Conservation (phyloP, 2,888 invertebrate species). For the Dilophus febrilis region DNA sequence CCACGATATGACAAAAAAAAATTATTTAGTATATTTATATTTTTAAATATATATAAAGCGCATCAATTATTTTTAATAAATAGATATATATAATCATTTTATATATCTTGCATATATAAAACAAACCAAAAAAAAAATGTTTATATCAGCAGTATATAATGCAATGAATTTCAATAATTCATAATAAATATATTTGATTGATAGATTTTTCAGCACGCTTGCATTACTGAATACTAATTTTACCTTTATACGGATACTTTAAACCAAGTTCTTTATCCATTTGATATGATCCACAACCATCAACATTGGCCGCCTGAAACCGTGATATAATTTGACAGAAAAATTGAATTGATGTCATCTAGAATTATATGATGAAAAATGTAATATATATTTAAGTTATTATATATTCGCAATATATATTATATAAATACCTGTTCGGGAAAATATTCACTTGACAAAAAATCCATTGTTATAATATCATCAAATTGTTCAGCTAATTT, state of each 20-base stretch:
- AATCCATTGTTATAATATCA: slow-evolving; percentile 35
- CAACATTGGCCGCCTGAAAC: slow-evolving; percentile 15
- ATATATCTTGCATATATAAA: too few species aligned
- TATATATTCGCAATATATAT: background rate
- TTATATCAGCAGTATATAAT: too few species aligned
- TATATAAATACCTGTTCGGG: slow-evolving; percentile 28
- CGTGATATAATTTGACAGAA: slow-evolving; percentile 18
- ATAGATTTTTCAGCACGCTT: too few species aligned
- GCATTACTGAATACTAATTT: too few species aligned
- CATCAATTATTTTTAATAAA: background rate
- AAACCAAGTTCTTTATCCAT: slow-evolving; percentile 23
- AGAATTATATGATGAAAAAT: background rate
- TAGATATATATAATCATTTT: too few species aligned
- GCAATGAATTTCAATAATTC: too few species aligned
- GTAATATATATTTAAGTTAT: background rate
- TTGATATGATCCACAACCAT: slow-evolving; percentile 18
- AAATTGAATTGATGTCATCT: slow-evolving; percentile 17
- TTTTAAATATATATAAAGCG: background rate
- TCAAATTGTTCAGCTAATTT: slow-evolving; percentile 28
- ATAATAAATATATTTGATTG: too few species aligned
- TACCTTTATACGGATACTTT: background rate
- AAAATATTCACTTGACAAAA: slow-evolving; percentile 35
- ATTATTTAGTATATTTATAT: background rate
- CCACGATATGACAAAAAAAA: background rate
- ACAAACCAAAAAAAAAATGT: too few species aligned